A percentile compares a stretch with the other conserved stretches of the same genome.
Conservation (phyloP, 2,888 invertebrate genomes). For the Patella caerulea region DNA sequence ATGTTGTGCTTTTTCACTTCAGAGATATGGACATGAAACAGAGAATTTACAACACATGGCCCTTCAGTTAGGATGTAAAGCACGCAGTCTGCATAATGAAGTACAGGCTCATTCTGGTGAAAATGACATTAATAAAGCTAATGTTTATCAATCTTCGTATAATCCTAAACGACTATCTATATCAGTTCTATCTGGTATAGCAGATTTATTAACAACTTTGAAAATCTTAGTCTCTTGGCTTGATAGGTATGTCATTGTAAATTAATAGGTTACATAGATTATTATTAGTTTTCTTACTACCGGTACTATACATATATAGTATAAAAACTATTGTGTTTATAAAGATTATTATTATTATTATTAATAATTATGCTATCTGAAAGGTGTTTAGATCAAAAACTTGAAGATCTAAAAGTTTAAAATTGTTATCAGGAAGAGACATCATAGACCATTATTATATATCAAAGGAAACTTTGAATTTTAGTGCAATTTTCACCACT, state of each 20-base stretch:
- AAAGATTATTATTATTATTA: too few species aligned
- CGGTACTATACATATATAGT: too few species aligned
- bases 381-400: too few species aligned
- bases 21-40: conserved; percentile 92
- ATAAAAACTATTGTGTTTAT: too few species aligned
- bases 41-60: conserved; percentile 94
- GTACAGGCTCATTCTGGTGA: conserved; percentile 75
- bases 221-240: conserved; percentile 93
- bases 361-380: too few species aligned
- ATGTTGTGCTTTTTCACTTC: conserved; percentile 62
- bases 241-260: conserved; percentile 77
- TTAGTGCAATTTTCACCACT: too few species aligned
- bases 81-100: conserved; percentile 84
- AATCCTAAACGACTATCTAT: conserved; percentile 47
- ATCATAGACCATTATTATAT: too few species aligned
- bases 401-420: too few species aligned
- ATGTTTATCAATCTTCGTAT: conserved; percentile 40
- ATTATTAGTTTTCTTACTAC: too few species aligned
- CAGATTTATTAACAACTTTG: conserved; percentile 85
- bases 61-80: conserved; percentile 85
- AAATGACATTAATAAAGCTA: conserved; percentile 59
- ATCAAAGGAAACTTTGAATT: too few species aligned
- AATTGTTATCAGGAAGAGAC: too few species aligned
- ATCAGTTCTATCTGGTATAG: conserved; percentile 83
- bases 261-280: too few species aligned